Evolutionary conservation across 1,140 invertebrate species (phyloP).

Genomic region (Apocrypta bakeri): DNA sequence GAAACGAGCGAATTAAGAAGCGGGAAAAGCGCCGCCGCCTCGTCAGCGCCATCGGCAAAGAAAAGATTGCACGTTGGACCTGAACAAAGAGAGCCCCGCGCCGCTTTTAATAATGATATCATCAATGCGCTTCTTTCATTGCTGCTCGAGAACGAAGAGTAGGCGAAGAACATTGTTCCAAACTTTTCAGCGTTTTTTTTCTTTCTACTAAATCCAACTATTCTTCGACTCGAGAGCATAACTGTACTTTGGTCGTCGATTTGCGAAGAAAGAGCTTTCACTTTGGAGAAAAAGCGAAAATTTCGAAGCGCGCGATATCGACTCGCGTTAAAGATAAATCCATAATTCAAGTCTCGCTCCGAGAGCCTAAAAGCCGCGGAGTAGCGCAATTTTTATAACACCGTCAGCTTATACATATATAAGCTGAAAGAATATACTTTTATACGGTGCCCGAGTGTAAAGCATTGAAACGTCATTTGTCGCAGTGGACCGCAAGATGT

Average conservation of each 20-base stretch:
- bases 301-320: too few species aligned
- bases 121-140: background rate
- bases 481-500: conserved; percentile 48
- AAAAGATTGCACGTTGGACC: background rate
- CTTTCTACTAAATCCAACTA: too few species aligned
- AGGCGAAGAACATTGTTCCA: too few species aligned
- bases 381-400: conserved; percentile 19
- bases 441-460: background rate
- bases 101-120: background rate
- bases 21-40: conserved; percentile 38
- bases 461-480: conserved; percentile 26
- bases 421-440: too few species aligned
- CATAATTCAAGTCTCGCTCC: conserved; percentile 14
- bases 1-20: conserved; percentile 62
- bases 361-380: background rate
- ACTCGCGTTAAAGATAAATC: background rate
- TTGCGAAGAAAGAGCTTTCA: too few species aligned
- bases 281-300: background rate
- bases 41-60: background rate
- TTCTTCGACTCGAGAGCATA: too few species aligned
- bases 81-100: background rate
- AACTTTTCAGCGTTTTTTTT: too few species aligned
- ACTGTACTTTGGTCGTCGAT: too few species aligned
- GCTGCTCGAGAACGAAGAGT: too few species aligned
- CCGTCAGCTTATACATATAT: background rate